Base-by-base conservation (phyloP, 2,113 vertebrate genomes). In the Climacteris rufus region DNA sequence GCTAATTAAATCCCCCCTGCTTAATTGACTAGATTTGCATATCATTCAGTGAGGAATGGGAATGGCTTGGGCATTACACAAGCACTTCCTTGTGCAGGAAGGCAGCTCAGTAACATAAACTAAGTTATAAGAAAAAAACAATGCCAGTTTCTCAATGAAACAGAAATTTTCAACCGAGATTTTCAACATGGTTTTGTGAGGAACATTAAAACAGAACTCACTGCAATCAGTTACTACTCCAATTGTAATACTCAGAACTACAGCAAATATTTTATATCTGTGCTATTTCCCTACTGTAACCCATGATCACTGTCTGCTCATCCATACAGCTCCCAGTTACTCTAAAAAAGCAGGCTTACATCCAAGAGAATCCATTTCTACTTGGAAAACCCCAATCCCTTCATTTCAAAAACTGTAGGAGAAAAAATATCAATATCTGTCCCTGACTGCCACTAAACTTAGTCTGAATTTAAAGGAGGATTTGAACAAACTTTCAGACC, bases 11-110 rank as follows among this genome's bases (percentile, higher is more conserved):
- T 98, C 97, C 96, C 97, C 97, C 97, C 97, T 97, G 98, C 98
- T 98, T 98, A 98, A 99, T 98, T 98, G 98, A 98, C 98, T 98
- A 94, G 90, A 98, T 99, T 98, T 98, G 98, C 98, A 98, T 98
- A 98, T 96, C 97, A 98, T 98, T 98, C 97, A 92, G 97, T 89
- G 95, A 96, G 96, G 91, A 96, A 95, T 87, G 91, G 92, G 92
- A 97, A 98, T 95, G 96, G 96, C 94, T 97, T 69, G 95, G 97
- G 97, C 95, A 94, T 94, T 89, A 87, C 90, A 91, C 64, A 82
- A 59, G 56, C 49, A 13, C 71, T 88, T 92, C 84, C 93, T 79
- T 70, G 77, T 90, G 82, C 60, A 28, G 88, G 90, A 95, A 95
- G 78, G 91, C 81, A 84, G 77, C 33, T 21, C 94, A 93, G 87